Percentiles rank a stretch among this genome's conserved stretches.
Evolutionary conservation across 2,113 vertebrate species (phyloP).

Genomic region (Poicephalus gulielmi): DNA sequence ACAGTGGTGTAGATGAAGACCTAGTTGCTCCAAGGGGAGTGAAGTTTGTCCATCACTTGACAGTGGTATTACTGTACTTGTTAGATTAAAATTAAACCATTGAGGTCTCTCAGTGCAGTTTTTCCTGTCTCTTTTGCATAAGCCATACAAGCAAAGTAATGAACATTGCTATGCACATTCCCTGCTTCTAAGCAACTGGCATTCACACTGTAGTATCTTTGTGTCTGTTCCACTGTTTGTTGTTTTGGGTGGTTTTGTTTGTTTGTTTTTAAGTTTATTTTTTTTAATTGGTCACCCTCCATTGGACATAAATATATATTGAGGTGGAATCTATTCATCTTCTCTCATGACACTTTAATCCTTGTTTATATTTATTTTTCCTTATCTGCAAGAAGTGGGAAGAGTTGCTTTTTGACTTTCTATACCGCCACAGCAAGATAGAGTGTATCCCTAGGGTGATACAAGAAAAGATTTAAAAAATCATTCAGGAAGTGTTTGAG

Average conservation of each 20-base stretch:
- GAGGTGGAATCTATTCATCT: background rate
- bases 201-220: background rate
- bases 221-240: background rate
- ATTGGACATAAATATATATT: background rate
- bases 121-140: background rate
- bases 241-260: background rate
- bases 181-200: background rate
- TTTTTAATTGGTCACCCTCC: background rate
- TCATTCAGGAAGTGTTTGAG: background rate
- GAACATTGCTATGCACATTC: background rate
- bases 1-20: background rate
- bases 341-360: background rate
- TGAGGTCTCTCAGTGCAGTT: background rate
- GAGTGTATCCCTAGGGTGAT: background rate
- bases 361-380: background rate
- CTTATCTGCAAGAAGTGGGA: background rate
- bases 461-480: background rate
- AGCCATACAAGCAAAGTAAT: background rate
- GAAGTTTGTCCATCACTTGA: background rate
- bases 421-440: background rate
- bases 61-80: background rate
- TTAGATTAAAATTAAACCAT: background rate
- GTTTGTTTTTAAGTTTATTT: background rate
- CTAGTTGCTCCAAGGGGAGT: background rate
- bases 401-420: constrained; percentile 7